Evolutionary conservation across 2,797 vertebrate genomes (phyloP).

Genomic region (Alectoris magna): DNA sequence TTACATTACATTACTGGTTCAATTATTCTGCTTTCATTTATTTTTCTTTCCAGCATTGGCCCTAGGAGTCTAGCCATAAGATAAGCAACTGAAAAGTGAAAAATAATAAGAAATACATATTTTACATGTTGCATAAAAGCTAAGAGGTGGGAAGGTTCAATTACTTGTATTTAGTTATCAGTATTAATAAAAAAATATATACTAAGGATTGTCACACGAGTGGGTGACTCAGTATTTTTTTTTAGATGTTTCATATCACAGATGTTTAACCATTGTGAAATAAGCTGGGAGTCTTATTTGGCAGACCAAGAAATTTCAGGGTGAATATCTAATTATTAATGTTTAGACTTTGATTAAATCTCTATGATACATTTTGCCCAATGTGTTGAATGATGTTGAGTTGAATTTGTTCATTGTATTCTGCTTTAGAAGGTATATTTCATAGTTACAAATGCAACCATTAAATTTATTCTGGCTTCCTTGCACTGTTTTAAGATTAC

Average conservation of each 20-base stretch:
- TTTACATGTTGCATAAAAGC: neutral
- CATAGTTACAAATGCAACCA: neutral
- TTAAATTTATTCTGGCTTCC: neutral
- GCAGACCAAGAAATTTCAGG: neutral
- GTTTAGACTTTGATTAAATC: conserved; percentile 24
- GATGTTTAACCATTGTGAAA: neutral
- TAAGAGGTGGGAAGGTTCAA: neutral
- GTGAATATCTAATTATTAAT: neutral
- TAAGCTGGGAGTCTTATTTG: neutral
- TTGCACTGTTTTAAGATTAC: neutral
- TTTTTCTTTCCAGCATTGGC: neutral
- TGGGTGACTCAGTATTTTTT: neutral
- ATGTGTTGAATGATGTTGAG: neutral
- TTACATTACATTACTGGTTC: neutral
- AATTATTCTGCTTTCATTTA: neutral
- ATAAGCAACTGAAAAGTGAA: neutral
- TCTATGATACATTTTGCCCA: neutral
- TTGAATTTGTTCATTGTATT: neutral
- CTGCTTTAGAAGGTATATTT: neutral
- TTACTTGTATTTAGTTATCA: neutral
- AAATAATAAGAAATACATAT: neutral
- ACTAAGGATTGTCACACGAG: neutral
- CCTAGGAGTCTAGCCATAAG: neutral
- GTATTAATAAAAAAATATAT: neutral
- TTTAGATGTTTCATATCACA: neutral